These are phyloP conservation scores for Plumapathes pennacea DNA, from an alignment of 92 coral and sea anemone species.

Conservation along the genomic window DNA sequence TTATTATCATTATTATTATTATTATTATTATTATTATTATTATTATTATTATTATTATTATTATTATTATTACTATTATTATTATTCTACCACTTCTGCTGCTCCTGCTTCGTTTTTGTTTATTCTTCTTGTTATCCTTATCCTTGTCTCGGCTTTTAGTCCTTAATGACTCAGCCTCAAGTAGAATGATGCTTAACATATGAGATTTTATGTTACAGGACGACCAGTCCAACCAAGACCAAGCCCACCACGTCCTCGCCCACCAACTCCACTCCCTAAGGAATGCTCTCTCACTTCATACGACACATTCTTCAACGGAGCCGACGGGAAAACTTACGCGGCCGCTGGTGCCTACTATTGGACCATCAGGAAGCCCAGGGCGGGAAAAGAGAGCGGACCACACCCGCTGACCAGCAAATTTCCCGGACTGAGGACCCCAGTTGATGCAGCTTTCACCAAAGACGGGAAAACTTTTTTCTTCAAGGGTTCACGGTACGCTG, in stretches of 20 bases:
- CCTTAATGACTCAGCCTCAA: too few relatives aligned
- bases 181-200: too few relatives aligned
- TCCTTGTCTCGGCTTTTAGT: too few relatives aligned
- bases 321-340: slow-evolving; percentile 43
- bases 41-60: too few relatives aligned
- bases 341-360: slow-evolving; percentile 57
- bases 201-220: too few relatives aligned
- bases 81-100: too few relatives aligned
- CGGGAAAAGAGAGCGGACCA: slow-evolving; percentile 3
- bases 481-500: slow-evolving; percentile 52
- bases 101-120: too few relatives aligned
- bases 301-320: slow-evolving; percentile 65
- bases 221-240: neutral
- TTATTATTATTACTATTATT: too few relatives aligned
- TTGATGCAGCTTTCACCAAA: slow-evolving; percentile 71
- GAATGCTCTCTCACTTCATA: neutral
- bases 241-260: neutral
- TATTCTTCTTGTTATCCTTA: too few relatives aligned
- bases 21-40: too few relatives aligned
- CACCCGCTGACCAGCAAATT: slow-evolving; percentile 50
- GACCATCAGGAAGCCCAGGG: slow-evolving; percentile 14
- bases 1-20: too few relatives aligned
- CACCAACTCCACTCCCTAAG: neutral
- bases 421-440: slow-evolving; percentile 59
- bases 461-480: slow-evolving; percentile 63